Evolutionary conservation across 2,113 vertebrate species (phyloP), one percentile per base, ranked within the genome.

Genomic region (Centropristis striata): DNA sequence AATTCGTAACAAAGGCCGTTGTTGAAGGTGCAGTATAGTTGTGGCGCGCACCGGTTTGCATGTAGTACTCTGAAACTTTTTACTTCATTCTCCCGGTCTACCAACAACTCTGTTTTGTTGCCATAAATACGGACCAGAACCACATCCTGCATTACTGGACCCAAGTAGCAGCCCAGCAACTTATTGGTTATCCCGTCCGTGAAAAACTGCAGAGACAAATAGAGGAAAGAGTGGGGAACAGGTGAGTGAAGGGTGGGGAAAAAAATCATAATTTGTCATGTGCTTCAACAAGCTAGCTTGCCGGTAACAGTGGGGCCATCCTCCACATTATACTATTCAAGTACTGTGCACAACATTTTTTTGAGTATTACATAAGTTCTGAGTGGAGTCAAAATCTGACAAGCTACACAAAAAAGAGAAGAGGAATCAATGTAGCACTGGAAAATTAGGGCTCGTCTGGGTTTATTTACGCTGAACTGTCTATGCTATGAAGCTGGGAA

Each of bases 131-230:
- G 95, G 39, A 99, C 97, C 61, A 99, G 94, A 49, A 99, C 97
- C 0, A 99, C 97, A 21, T 99, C 97, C 2, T 98, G 93, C 91
- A 96, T 95, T 49, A 87, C 68, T 2, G 96, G 72, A 1, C 96
- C 97, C 79, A 97, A 90, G 0, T 98, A 99, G 91, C 98, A 99
- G 87, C 97, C 97, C 54, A 99, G 96, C 76, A 99, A 92, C 74
- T 99, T 99, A 73, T 99, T 99, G 81, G 98, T 99, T 77, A 99
- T 99, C 8, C 98, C 98, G 42, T 99, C 98, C 0, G 98, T 99
- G 91, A 99, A 99, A 14, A 96, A 93, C 98, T 99, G 7, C 69
- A 87, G 23, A 69, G 8, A 74, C 3, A 68, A 65, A 74, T 0
- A 27, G 15, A 71, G 4, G 61, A 20, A 58, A 70, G 37, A 39